phyloP scores from a whole-genome alignment of 92 coral and sea anemone genomes.

The Bergia sp. region DNA sequence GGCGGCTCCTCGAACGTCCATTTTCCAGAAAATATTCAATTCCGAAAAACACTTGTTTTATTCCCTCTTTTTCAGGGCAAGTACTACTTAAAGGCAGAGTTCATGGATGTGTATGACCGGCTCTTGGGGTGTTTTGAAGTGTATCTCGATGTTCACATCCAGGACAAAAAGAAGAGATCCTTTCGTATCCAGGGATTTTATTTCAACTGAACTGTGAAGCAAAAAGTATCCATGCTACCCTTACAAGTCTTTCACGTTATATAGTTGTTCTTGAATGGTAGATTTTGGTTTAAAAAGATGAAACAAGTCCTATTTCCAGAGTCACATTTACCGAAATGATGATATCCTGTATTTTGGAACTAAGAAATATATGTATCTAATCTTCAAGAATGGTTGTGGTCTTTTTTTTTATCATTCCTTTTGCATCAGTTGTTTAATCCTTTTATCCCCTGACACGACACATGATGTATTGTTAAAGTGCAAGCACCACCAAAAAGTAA shows the following conservation, averaged over 20 bases:
- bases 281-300: too few relatives aligned
- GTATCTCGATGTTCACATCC: not conserved
- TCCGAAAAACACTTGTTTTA: not conserved
- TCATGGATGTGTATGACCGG: slow-evolving; percentile 2
- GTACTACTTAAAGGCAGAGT: slow-evolving; percentile 11
- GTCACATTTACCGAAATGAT: not conserved
- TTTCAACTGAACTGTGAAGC: not conserved
- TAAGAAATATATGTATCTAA: not conserved
- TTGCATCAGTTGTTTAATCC: too few relatives aligned
- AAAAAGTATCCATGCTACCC: not conserved
- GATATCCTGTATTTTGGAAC: not conserved
- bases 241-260: not conserved
- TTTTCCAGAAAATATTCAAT: too few relatives aligned
- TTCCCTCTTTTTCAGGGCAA: slow-evolving; percentile 1
- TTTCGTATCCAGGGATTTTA: not conserved
- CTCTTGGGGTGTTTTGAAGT: slow-evolving; percentile 9
- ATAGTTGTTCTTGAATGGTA: not conserved
- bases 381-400: too few relatives aligned
- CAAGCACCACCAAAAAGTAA: too few relatives aligned
- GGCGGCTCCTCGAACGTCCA: too few relatives aligned
- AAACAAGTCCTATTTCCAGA: not conserved
- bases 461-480: too few relatives aligned
- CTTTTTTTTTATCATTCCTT: too few relatives aligned
- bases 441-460: too few relatives aligned
- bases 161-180: not conserved